Evolutionary conservation across 2,797 vertebrate genomes (phyloP).

Genomic region (Echiichthys vipera): DNA sequence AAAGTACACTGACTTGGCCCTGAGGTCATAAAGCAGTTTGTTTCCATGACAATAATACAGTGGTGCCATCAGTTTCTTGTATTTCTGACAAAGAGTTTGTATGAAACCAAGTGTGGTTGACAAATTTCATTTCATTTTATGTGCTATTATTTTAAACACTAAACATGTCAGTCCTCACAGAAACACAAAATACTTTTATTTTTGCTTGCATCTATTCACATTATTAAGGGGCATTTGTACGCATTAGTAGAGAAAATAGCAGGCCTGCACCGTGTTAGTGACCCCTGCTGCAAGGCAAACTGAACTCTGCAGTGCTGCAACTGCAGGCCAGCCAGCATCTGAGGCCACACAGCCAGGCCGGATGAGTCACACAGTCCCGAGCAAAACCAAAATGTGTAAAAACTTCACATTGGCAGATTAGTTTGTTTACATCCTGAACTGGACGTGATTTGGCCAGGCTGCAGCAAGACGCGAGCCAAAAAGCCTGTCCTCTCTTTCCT

Average conservation of each 20-base stretch:
- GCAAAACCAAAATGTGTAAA: conserved; percentile 75
- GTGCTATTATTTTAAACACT: neutral
- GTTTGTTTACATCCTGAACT: conserved; percentile 82
- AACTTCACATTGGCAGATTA: conserved; percentile 71
- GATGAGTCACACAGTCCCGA: conserved; percentile 69
- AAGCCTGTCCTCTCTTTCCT: conserved; percentile 57
- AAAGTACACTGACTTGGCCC: conserved; percentile 13
- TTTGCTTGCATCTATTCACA: neutral
- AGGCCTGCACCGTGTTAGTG: conserved; percentile 52
- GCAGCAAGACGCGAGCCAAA: conserved; percentile 59
- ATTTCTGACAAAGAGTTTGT: neutral
- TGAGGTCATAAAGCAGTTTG: conserved; percentile 2
- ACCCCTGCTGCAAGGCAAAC: conserved; percentile 64
- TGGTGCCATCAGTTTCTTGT: neutral
- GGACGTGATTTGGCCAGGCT: conserved; percentile 70
- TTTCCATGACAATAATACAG: conserved; percentile 11
- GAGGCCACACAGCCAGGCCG: conserved; percentile 61
- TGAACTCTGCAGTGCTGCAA: conserved; percentile 58
- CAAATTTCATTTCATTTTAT: neutral
- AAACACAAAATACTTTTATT: neutral
- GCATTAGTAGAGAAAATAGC: conserved; percentile 11
- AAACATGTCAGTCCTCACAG: neutral
- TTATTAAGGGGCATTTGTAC: conserved; percentile 1
- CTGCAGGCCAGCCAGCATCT: conserved; percentile 47
- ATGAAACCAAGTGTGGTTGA: no score